These are phyloP conservation scores for Heliangelus exortis DNA, from an alignment of 2,797 vertebrate genomes.

Conservation along the genomic window DNA sequence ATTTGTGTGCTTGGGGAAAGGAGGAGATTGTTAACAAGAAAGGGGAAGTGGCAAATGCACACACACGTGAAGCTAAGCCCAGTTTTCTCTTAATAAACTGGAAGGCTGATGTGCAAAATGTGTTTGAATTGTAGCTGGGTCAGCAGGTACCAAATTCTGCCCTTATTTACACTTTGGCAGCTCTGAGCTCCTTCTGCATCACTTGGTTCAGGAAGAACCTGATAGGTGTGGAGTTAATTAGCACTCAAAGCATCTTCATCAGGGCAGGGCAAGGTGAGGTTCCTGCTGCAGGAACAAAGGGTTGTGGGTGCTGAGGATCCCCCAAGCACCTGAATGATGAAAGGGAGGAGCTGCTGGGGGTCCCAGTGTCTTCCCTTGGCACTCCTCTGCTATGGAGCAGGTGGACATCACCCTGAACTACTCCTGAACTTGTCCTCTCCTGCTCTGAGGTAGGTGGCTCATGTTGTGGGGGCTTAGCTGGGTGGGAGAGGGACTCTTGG, in stretches of 20 bases:
- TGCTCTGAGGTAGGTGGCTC: background rate
- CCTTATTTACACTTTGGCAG: background rate
- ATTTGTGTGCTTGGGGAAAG: background rate
- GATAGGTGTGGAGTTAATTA: constrained; percentile 11
- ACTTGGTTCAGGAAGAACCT: background rate
- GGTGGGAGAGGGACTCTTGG: background rate
- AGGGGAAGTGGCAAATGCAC: background rate
- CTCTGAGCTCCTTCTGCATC: background rate
- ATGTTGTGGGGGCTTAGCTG: background rate
- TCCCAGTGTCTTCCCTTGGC: accelerated
- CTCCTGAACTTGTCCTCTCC: background rate
- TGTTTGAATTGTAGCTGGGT: background rate
- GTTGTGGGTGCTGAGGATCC: background rate
- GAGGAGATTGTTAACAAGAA: background rate
- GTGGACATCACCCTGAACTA: accelerated
- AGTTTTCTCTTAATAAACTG: background rate
- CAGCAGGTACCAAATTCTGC: background rate
- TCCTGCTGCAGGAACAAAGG: background rate
- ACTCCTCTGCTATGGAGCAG: background rate
- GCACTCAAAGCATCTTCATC: background rate
- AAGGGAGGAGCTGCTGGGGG: background rate
- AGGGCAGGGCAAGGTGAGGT: background rate
- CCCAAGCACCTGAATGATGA: background rate
- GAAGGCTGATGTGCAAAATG: background rate
- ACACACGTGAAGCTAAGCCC: background rate